These are phyloP conservation scores for Drosophila insularis DNA, from an alignment of 1,140 invertebrate species.

Conservation along the genomic window DNA sequence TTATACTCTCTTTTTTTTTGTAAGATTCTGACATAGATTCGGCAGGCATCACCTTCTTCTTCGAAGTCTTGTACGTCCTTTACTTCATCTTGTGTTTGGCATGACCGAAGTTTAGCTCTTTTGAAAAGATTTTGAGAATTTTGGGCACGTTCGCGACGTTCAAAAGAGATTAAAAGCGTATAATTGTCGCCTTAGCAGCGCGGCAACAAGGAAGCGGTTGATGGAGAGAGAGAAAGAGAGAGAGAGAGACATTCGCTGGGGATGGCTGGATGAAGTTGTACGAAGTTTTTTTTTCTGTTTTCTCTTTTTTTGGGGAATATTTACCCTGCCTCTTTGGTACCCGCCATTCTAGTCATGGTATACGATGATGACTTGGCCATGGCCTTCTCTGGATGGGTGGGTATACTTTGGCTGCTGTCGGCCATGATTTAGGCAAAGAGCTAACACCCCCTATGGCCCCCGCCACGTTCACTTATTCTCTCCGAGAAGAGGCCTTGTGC, in stretches of 20 bases:
- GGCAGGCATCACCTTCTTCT: slow-evolving; percentile 3
- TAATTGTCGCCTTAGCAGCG: slow-evolving; percentile 79
- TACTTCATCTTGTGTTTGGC: slow-evolving; percentile 39
- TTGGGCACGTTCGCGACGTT: slow-evolving; percentile 79
- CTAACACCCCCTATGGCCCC: slow-evolving; percentile 31
- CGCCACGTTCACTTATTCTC: background rate
- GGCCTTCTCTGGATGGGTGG: slow-evolving; percentile 16
- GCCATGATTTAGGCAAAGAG: slow-evolving; percentile 80
- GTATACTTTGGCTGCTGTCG: slow-evolving; percentile 48
- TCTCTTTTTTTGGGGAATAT: slow-evolving; percentile 25
- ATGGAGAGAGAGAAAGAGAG: background rate
- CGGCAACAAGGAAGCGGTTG: slow-evolving; percentile 2
- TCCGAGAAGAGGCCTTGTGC: slow-evolving; percentile 24
- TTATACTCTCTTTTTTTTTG: slow-evolving; percentile 3
- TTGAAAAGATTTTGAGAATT: slow-evolving; percentile 73
- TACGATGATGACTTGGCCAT: slow-evolving; percentile 29
- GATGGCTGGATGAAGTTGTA: slow-evolving; percentile 49
- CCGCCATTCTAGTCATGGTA: background rate
- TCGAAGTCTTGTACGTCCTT: background rate
- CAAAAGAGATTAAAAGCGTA: slow-evolving; percentile 81
- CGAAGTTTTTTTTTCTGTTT: slow-evolving; percentile 48
- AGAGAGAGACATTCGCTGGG: background rate
- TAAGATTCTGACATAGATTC: slow-evolving; percentile 6
- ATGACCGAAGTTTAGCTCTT: slow-evolving; percentile 37
- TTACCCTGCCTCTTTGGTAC: slow-evolving; percentile 19